phyloP scores from a whole-genome alignment of 2,888 invertebrate species.

The Cheilosia grossa region DNA sequence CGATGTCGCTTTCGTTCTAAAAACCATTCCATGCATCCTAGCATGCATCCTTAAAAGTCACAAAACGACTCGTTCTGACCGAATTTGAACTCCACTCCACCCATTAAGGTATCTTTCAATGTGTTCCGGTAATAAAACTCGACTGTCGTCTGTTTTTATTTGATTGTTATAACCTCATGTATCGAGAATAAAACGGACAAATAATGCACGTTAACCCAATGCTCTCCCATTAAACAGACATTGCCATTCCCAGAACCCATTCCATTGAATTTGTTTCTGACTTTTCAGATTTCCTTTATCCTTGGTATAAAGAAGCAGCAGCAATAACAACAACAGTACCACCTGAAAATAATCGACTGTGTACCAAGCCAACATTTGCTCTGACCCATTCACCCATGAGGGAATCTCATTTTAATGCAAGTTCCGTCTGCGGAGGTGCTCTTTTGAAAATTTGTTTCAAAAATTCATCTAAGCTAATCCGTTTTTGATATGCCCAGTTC shows the following conservation, averaged over 20 bases:
- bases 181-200: slow-evolving; percentile 55
- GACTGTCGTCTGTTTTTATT: slow-evolving; percentile 61
- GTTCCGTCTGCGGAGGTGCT: slow-evolving; percentile 39
- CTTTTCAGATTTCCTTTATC: slow-evolving; percentile 31
- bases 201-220: slow-evolving; percentile 57
- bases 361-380: slow-evolving; percentile 2
- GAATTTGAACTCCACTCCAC: background rate
- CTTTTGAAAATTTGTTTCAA: slow-evolving; percentile 52
- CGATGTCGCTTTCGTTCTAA: background rate
- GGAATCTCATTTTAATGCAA: slow-evolving; percentile 52
- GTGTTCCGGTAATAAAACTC: slow-evolving; percentile 49
- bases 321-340: slow-evolving; percentile 12
- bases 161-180: slow-evolving; percentile 70
- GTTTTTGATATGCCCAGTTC: slow-evolving; percentile 65
- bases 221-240: slow-evolving; percentile 61
- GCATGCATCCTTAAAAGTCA: slow-evolving; percentile 6
- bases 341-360: slow-evolving; percentile 68
- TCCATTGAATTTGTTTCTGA: slow-evolving; percentile 52
- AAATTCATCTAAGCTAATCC: slow-evolving; percentile 69
- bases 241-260: slow-evolving; percentile 52
- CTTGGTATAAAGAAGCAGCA: background rate
- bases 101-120: slow-evolving; percentile 9
- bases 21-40: background rate
- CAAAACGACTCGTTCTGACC: background rate
- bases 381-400: slow-evolving; percentile 40